A percentile compares a stretch with the other conserved stretches of the same genome.
Conservation (phyloP, 2,797 vertebrate genomes). For the Remorina albescens region DNA sequence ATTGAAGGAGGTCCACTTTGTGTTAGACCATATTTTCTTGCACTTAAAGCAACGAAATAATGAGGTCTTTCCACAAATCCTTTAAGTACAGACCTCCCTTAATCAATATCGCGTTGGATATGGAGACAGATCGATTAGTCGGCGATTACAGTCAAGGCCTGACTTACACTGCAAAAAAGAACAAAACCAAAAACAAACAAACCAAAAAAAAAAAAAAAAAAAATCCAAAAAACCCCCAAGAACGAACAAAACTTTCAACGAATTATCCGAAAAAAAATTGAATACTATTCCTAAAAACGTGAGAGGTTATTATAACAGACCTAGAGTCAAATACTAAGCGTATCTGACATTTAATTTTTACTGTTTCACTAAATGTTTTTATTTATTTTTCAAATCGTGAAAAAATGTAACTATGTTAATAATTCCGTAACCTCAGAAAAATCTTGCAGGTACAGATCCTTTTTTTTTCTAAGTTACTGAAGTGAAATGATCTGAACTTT, state of each 20-base stretch:
- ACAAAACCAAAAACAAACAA: too few relatives aligned
- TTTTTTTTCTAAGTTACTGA: not conserved
- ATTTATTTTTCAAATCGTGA: not conserved
- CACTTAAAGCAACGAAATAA: constrained; percentile 65
- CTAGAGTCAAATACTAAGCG: not conserved
- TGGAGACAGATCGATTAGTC: constrained; percentile 60
- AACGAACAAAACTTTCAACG: constrained; percentile 3
- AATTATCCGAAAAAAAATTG: constrained; percentile 7
- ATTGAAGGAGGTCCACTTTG: constrained; percentile 36
- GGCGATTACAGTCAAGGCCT: constrained; percentile 40
- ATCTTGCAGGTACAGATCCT: too few relatives aligned
- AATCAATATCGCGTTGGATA: constrained; percentile 52
- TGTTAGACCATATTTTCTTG: constrained; percentile 47
- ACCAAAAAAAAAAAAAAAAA: not conserved
- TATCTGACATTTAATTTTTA: not conserved
- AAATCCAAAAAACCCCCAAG: too few relatives aligned
- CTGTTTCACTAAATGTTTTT: not conserved
- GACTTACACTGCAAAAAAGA: constrained; percentile 33
- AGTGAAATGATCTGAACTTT: not conserved
- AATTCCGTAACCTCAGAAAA: too few relatives aligned
- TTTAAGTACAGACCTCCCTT: constrained; percentile 30
- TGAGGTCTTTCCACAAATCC: constrained; percentile 50
- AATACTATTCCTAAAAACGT: not conserved
- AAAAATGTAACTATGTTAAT: too few relatives aligned
- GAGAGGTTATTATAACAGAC: not conserved